Percentiles rank a stretch among this genome's conserved stretches.
Evolutionary conservation across 2,888 invertebrate species (phyloP).

Genomic region (Clitarchus hookeri): DNA sequence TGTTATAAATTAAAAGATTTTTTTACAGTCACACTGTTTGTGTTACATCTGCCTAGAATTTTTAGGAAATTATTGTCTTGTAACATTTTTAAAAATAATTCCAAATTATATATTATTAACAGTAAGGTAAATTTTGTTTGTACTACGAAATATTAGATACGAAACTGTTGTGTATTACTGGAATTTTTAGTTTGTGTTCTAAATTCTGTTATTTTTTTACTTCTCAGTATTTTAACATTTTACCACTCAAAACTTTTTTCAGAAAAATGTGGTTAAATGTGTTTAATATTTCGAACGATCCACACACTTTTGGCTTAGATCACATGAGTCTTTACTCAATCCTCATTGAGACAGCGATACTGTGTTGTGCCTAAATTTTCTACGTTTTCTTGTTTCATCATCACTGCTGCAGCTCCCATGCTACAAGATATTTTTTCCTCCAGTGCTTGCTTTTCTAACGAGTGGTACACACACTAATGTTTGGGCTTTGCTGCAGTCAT

Average conservation of each 20-base stretch:
- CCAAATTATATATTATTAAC: neutral
- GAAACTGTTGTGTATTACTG: neutral
- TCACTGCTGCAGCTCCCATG: neutral
- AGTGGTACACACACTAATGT: neutral
- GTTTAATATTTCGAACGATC: too few species aligned
- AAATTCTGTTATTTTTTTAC: too few species aligned
- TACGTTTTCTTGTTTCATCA: neutral
- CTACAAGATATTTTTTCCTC: neutral
- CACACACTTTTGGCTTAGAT: neutral
- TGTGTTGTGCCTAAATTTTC: neutral
- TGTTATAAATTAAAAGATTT: too few species aligned
- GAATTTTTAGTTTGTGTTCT: neutral
- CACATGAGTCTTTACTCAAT: neutral
- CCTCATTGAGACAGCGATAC: neutral
- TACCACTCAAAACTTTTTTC: too few species aligned
- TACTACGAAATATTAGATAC: neutral
- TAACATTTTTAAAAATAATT: neutral
- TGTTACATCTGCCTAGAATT: too few species aligned
- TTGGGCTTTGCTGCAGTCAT: neutral
- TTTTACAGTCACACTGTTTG: too few species aligned
- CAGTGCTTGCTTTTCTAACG: slow-evolving; percentile 6
- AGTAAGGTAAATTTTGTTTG: neutral
- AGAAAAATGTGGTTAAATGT: too few species aligned
- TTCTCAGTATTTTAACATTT: too few species aligned
- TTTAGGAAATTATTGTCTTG: neutral